Percentiles rank a stretch among this genome's conserved stretches.
phyloP scores from a whole-genome alignment of 2,113 vertebrate genomes.

The Patagioenas fasciata region DNA sequence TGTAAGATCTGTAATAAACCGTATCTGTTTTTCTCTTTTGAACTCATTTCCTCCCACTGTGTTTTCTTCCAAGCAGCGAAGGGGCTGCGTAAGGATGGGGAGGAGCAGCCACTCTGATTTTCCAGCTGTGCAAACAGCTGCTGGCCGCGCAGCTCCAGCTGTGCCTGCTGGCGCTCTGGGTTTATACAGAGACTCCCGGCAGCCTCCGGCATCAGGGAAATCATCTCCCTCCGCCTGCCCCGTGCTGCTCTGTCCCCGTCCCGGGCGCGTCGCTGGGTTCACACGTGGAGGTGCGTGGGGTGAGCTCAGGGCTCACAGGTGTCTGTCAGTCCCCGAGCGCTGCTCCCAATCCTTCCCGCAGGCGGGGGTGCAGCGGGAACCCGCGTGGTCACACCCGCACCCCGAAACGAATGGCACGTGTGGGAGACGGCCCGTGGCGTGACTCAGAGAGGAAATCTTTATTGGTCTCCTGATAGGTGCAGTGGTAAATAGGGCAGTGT shows the following conservation, averaged over 20 bases:
- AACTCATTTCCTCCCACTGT: neutral
- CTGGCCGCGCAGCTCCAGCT: neutral
- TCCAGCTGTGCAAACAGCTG: neutral
- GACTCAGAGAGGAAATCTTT: constrained; percentile 18
- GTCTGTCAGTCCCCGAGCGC: neutral
- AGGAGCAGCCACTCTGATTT: neutral
- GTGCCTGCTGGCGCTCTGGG: neutral
- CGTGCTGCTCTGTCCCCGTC: neutral
- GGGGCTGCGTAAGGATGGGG: accelerated
- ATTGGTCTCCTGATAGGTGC: constrained; percentile 25
- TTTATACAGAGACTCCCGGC: neutral
- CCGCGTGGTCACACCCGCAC: neutral
- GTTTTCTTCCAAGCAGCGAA: neutral
- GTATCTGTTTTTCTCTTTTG: neutral
- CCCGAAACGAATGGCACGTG: neutral
- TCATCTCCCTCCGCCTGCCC: neutral
- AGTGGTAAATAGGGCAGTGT: constrained; percentile 49
- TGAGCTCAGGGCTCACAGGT: neutral
- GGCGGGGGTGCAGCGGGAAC: neutral
- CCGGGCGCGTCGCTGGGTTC: neutral
- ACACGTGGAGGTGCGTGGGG: neutral
- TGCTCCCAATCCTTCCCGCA: neutral
- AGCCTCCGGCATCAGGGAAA: neutral
- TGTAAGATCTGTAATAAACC: constrained; percentile 68
- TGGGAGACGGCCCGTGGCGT: neutral